A percentile compares a stretch with the other conserved stretches of the same genome.
These are phyloP conservation scores for Drosophila arawakana DNA, from an alignment of 1,140 invertebrate species.

Conservation along the genomic window DNA sequence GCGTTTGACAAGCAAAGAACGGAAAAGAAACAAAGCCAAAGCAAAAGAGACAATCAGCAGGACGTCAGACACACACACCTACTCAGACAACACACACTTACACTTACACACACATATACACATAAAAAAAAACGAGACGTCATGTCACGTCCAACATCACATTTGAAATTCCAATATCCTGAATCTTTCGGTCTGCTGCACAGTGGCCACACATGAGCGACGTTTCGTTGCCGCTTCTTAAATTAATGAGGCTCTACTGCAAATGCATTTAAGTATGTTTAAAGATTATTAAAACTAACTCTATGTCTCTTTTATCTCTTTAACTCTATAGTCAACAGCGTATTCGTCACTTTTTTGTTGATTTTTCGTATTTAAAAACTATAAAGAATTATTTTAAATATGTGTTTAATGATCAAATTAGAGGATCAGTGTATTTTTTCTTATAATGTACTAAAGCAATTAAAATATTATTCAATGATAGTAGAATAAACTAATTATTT, in stretches of 20 bases:
- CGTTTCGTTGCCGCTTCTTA: conserved; percentile 16
- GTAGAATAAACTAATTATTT: too few relatives aligned
- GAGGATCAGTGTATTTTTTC: not conserved
- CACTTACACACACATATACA: too few relatives aligned
- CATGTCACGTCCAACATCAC: conserved; percentile 52
- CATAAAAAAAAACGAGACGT: too few relatives aligned
- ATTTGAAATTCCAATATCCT: conserved; percentile 58
- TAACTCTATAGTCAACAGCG: not conserved
- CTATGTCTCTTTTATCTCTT: not conserved
- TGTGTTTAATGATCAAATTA: too few relatives aligned
- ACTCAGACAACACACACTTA: too few relatives aligned
- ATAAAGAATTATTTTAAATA: too few relatives aligned
- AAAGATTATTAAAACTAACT: conserved; percentile 34
- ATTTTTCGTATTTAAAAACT: not conserved
- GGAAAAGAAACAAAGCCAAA: conserved; percentile 20
- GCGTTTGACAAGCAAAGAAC: conserved; percentile 38
- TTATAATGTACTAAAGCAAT: too few relatives aligned
- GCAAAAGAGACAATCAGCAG: conserved; percentile 37
- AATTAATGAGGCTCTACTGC: conserved; percentile 37
- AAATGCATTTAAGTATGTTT: conserved; percentile 46
- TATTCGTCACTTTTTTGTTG: not conserved
- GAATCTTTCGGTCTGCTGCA: conserved; percentile 40
- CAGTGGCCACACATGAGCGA: conserved; percentile 29
- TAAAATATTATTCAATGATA: too few relatives aligned
- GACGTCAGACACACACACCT: conserved; percentile 24